phyloP scores from a whole-genome alignment of 2,113 vertebrate species.

The Pionites leucogaster region DNA sequence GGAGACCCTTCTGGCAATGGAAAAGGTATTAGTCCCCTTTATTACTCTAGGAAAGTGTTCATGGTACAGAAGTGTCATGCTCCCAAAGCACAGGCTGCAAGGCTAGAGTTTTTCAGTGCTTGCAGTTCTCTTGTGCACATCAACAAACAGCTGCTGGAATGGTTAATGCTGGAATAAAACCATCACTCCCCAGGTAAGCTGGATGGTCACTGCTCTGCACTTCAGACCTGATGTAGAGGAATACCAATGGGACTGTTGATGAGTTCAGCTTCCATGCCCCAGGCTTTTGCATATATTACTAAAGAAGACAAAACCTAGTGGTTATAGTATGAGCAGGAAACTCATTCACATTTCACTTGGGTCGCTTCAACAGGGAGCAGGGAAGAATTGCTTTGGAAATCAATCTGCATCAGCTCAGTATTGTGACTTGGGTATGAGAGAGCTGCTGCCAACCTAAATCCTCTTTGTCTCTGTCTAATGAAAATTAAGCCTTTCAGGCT shows the following conservation, averaged over 20 bases:
- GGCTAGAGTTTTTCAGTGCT: not conserved
- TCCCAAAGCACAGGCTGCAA: not conserved
- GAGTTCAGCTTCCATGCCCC: not conserved
- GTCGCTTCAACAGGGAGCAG: no score
- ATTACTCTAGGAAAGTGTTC: not conserved
- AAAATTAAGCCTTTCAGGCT: not conserved
- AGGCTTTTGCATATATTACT: not conserved
- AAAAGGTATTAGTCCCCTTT: conserved; percentile 79
- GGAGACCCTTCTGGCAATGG: conserved; percentile 85
- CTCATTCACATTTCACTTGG: not conserved
- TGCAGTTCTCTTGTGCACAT: not conserved
- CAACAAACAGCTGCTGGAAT: not conserved
- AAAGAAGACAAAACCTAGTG: not conserved
- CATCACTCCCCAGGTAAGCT: no score
- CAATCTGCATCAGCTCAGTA: not conserved
- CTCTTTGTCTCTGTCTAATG: not conserved
- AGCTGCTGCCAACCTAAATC: not conserved
- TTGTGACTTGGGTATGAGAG: not conserved
- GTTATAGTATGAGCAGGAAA: not conserved
- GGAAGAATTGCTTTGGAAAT: not conserved
- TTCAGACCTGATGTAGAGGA: not conserved
- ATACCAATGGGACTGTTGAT: not conserved
- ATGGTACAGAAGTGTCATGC: not conserved
- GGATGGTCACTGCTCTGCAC: not conserved
- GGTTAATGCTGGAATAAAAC: not conserved